Evolutionary conservation across 2,888 invertebrate genomes (phyloP).

Genomic region (Cheilosia urbana): DNA sequence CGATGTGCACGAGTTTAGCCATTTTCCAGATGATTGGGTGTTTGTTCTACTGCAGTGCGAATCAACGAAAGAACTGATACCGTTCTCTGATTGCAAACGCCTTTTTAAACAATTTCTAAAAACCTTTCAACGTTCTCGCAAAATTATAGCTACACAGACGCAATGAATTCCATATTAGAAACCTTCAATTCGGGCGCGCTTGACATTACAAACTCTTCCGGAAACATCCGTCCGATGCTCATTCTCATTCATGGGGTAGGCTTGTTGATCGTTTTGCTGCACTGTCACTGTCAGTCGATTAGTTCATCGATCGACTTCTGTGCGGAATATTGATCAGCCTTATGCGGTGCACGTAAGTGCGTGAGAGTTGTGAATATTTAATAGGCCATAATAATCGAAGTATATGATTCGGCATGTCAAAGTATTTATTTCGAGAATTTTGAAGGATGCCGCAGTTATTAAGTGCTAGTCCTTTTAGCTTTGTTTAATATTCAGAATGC

Average conservation of each 20-base stretch:
- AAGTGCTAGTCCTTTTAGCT: slow-evolving; percentile 8
- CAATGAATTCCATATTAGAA: slow-evolving; percentile 52
- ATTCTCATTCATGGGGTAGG: slow-evolving; percentile 48
- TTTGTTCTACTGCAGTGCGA: slow-evolving; percentile 33
- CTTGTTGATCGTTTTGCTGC: slow-evolving; percentile 25
- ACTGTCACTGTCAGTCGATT: slow-evolving; percentile 51
- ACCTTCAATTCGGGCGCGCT: slow-evolving; percentile 38
- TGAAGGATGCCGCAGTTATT: slow-evolving; percentile 38
- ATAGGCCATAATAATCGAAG: slow-evolving; percentile 25
- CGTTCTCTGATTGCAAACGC: slow-evolving; percentile 12
- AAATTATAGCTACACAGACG: background rate
- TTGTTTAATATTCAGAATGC: slow-evolving; percentile 17
- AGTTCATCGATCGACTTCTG: slow-evolving; percentile 59
- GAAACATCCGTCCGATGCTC: slow-evolving; percentile 24
- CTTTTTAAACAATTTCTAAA: slow-evolving; percentile 65
- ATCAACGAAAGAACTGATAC: slow-evolving; percentile 52
- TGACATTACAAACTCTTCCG: slow-evolving; percentile 60
- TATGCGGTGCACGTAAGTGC: slow-evolving; percentile 66
- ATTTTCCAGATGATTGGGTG: slow-evolving; percentile 24
- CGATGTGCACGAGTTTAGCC: slow-evolving; percentile 55
- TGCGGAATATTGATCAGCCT: slow-evolving; percentile 64
- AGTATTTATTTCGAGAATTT: slow-evolving; percentile 28
- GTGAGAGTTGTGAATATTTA: slow-evolving; percentile 60
- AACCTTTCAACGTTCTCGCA: slow-evolving; percentile 14
- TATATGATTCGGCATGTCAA: slow-evolving; percentile 47